Evolutionary conservation across 2,797 vertebrate genomes (phyloP), one percentile per base, ranked within the genome.

Genomic region (Chrysocyon brachyurus): DNA sequence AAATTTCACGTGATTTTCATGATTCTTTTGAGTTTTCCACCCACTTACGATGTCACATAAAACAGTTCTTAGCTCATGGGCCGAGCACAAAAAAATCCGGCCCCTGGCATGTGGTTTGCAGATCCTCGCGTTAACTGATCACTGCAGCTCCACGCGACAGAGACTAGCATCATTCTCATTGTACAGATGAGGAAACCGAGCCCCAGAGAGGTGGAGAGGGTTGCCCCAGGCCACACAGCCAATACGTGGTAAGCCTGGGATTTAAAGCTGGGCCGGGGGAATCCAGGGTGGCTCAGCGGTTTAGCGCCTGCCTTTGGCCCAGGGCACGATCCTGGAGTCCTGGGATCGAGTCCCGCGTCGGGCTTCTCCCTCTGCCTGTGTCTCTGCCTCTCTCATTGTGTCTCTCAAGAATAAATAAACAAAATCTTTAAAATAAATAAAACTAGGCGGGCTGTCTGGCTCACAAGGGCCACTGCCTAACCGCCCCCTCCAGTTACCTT

Each of bases 11-110:
- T 66, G 3, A 52, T 26, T 57, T 33, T 49, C 61, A 2, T 46
- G 52, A 40, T 28, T 66, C 57, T 81, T 46, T 73, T 24, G 49
- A 72, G 33, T 91, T 64, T 87, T 88, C 46, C 36, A 54, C 79
- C 26, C 36, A 21, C 22, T 54, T 31, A 77, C 57, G 63, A 52
- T 5, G 68, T 73, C 31, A 46, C 40, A 46, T 46, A 68, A 72
- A 40, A 63, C 24, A 54, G 40, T 46, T 61, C n/a, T 78, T 46
- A 54, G 54, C 40, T 72, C 36, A 1, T 12, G 14, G 22, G 12
- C 40, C 40, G 40, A 46, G 31, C 36, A 86, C 49, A 66, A 33
- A 57, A 72, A 77, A 14, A 31, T n/a, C 61, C 33, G 46, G 77
- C 6, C 59, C 57, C 22, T 40, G 26, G 17, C 2, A 36, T 0